These are phyloP conservation scores for Chiloscyllium punctatum DNA, from an alignment of 2,797 vertebrate genomes.

Conservation along the genomic window DNA sequence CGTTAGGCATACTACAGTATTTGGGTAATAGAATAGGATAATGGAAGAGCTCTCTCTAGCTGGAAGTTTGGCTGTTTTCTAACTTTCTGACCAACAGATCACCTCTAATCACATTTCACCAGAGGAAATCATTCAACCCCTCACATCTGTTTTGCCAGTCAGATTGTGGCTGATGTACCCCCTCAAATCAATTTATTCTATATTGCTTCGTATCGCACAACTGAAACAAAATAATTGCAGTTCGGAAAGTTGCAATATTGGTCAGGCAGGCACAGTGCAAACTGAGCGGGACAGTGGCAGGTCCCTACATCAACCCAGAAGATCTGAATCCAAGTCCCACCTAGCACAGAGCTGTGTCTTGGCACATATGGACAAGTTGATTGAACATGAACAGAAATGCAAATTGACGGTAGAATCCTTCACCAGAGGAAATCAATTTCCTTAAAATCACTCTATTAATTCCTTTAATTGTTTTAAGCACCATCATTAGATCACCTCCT, in stretches of 20 bases:
- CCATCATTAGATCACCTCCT: background rate
- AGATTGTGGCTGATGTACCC: background rate
- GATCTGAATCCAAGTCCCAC: background rate
- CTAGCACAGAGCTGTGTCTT: background rate
- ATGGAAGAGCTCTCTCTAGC: background rate
- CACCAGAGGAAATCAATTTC: background rate
- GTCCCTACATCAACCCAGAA: background rate
- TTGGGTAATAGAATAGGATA: too few relatives aligned
- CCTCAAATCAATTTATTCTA: background rate
- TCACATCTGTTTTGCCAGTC: background rate
- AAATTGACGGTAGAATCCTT: background rate
- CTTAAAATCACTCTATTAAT: background rate
- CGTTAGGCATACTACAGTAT: too few relatives aligned
- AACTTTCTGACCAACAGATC: background rate
- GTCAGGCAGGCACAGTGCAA: too few relatives aligned
- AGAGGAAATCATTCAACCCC: background rate
- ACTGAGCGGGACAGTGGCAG: background rate
- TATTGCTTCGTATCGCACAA: background rate
- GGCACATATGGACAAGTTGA: too few relatives aligned
- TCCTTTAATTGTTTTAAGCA: background rate
- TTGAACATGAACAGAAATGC: background rate
- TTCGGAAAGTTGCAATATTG: background rate
- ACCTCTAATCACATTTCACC: background rate
- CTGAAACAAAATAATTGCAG: background rate
- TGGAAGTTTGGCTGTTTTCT: background rate